These are phyloP conservation scores for Brachyalestes nurse DNA, from an alignment of 2,797 vertebrate species.

Conservation along the genomic window DNA sequence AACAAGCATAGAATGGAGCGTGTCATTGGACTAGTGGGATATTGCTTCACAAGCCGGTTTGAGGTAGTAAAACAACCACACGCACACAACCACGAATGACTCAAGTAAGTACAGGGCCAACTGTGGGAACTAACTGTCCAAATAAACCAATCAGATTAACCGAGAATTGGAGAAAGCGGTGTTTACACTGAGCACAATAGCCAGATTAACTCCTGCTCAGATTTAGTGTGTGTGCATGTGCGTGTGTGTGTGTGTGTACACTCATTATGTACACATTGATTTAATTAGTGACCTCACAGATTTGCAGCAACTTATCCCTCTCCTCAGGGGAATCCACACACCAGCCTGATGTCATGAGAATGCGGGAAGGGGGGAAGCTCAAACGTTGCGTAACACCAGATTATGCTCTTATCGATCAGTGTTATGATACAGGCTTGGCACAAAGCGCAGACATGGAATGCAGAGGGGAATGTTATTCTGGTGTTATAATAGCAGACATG, in stretches of 20 bases:
- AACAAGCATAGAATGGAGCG: slow-evolving; percentile 39
- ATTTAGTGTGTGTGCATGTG: slow-evolving; percentile 38
- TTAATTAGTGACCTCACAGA: slow-evolving; percentile 56
- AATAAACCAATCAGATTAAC: slow-evolving; percentile 50
- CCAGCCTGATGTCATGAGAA: slow-evolving; percentile 62
- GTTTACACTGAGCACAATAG: slow-evolving; percentile 56
- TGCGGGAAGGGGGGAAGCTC: slow-evolving; percentile 13
- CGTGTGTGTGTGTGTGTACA: slow-evolving; percentile 26
- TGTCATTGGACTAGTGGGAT: slow-evolving; percentile 39
- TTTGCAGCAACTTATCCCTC: slow-evolving; percentile 49
- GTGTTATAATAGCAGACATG: neutral
- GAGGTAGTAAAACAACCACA: slow-evolving; percentile 36
- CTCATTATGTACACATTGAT: slow-evolving; percentile 57
- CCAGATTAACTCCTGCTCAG: slow-evolving; percentile 55
- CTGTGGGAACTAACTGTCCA: slow-evolving; percentile 48
- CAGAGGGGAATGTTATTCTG: slow-evolving; percentile 26
- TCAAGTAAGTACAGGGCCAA: neutral
- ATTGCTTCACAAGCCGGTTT: slow-evolving; percentile 5
- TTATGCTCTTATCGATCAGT: slow-evolving; percentile 41
- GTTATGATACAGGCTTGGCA: slow-evolving; percentile 3
- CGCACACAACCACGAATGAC: neutral
- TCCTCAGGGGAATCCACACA: slow-evolving; percentile 35
- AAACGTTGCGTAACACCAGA: slow-evolving; percentile 62
- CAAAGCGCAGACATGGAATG: neutral
- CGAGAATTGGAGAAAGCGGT: slow-evolving; percentile 35